A percentile compares a stretch with the other conserved stretches of the same genome.
Evolutionary conservation across 1,140 invertebrate species (phyloP).

Genomic region (Drosophila lacteicornis): DNA sequence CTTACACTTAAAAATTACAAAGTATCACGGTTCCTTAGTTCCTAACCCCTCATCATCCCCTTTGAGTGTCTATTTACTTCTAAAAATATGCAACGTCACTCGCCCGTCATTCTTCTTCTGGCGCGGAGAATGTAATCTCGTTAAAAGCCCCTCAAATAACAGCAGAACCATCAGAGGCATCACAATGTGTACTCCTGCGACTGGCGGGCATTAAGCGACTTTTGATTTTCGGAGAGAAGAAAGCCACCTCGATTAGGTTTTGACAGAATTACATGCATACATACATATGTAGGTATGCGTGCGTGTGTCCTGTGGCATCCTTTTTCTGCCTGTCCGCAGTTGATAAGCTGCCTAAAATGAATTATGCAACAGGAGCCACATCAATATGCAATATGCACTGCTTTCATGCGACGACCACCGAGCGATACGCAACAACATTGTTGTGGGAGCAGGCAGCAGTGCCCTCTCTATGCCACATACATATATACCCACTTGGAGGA

Average conservation of each 20-base stretch:
- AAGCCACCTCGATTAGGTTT: conserved; percentile 4
- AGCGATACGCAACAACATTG: conserved; percentile 1
- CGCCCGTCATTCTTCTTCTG: conserved; percentile 57
- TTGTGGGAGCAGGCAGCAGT: neutral
- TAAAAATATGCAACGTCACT: conserved; percentile 74
- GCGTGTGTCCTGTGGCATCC: neutral
- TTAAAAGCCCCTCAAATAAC: conserved; percentile 68
- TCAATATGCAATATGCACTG: conserved; percentile 22
- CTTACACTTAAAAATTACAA: neutral
- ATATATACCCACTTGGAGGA: neutral
- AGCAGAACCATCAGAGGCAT: conserved; percentile 23
- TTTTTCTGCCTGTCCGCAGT: neutral
- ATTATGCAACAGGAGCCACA: conserved; percentile 23
- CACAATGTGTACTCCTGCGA: conserved; percentile 3
- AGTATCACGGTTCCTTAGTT: neutral
- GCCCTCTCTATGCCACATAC: neutral
- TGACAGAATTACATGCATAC: conserved; percentile 2
- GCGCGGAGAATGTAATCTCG: conserved; percentile 63
- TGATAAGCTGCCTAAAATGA: conserved; percentile 34
- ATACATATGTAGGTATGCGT: neutral
- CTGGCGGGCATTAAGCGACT: conserved; percentile 17
- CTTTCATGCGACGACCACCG: neutral
- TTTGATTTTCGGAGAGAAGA: conserved; percentile 17
- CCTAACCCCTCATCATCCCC: neutral
- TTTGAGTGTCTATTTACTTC: conserved; percentile 16